Evolutionary conservation across 2,888 invertebrate species (phyloP).

Genomic region (Gasteruption jaculator): DNA sequence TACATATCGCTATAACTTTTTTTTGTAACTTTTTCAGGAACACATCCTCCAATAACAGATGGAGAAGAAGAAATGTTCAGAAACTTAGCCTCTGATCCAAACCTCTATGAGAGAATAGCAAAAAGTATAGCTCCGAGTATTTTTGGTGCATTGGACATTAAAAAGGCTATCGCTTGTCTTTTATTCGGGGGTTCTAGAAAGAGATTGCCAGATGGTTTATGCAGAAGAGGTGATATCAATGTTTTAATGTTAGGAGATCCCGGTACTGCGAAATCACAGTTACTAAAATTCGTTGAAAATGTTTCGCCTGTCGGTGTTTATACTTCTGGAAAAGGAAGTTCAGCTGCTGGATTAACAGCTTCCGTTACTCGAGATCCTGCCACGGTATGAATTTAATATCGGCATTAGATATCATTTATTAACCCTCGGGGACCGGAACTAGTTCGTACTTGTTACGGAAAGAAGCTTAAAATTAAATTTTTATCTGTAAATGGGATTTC

Average conservation of each 20-base stretch:
- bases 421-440: not conserved
- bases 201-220: constrained; percentile 89
- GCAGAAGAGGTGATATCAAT: constrained; percentile 95
- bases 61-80: constrained; percentile 81
- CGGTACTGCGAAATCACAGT: constrained; percentile 98
- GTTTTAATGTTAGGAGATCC: constrained; percentile 94
- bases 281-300: constrained; percentile 94
- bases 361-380: constrained; percentile 92
- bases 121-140: constrained; percentile 96
- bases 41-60: constrained; percentile 52
- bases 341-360: constrained; percentile 97
- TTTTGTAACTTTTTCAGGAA: constrained; percentile 26
- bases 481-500: no score
- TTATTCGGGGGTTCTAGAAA: constrained; percentile 91
- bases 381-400: constrained; percentile 61
- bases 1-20: not conserved
- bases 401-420: constrained; percentile 4
- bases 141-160: constrained; percentile 89
- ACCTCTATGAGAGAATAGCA: constrained; percentile 85
- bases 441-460: not conserved
- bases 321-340: constrained; percentile 99
- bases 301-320: constrained; percentile 93
- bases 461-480: no score
- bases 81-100: constrained; percentile 76
- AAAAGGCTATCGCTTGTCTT: constrained; percentile 93